Percentiles rank a stretch among this genome's conserved stretches.
Evolutionary conservation across 2,888 invertebrate genomes (phyloP).

Genomic region (Aleiodes leptofemur): DNA sequence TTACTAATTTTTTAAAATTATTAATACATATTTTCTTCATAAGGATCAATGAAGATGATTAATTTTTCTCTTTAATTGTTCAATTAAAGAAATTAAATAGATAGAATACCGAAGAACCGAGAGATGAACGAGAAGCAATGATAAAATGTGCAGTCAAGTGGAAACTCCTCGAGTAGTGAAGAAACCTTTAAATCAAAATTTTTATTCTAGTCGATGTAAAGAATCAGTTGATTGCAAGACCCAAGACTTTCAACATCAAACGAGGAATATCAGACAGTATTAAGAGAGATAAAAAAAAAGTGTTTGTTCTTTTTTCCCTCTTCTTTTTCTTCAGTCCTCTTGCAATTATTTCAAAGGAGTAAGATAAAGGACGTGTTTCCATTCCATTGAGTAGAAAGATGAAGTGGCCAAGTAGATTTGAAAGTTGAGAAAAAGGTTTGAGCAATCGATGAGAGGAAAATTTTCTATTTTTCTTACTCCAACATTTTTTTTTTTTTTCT

Average conservation of each 20-base stretch:
- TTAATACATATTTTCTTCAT: too few species aligned
- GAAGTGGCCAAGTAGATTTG: too few species aligned
- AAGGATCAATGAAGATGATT: too few species aligned
- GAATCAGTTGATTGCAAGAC: conserved; percentile 18
- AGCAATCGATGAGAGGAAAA: conserved; percentile 12
- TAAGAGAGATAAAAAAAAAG: conserved; percentile 4
- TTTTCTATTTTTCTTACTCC: conserved; percentile 4
- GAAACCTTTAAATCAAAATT: conserved; percentile 5
- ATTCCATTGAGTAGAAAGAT: conserved; percentile 36
- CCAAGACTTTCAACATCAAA: conserved; percentile 21
- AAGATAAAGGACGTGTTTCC: conserved; percentile 46
- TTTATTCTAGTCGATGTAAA: conserved; percentile 9
- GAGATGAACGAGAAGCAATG: conserved; percentile 1
- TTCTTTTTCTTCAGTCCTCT: conserved; percentile 4
- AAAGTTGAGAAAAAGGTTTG: not conserved
- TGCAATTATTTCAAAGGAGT: conserved; percentile 52
- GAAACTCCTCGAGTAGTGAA: not conserved
- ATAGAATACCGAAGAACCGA: too few species aligned
- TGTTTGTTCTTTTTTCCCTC: conserved; percentile 4
- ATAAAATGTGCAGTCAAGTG: conserved; percentile 8
- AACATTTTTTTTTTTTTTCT: not conserved
- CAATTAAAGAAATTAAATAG: too few species aligned
- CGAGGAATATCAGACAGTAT: conserved; percentile 10
- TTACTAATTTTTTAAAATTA: too few species aligned
- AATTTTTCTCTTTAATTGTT: too few species aligned